phyloP scores from a whole-genome alignment of 2,113 vertebrate species.

The Mesitornis unicolor region DNA sequence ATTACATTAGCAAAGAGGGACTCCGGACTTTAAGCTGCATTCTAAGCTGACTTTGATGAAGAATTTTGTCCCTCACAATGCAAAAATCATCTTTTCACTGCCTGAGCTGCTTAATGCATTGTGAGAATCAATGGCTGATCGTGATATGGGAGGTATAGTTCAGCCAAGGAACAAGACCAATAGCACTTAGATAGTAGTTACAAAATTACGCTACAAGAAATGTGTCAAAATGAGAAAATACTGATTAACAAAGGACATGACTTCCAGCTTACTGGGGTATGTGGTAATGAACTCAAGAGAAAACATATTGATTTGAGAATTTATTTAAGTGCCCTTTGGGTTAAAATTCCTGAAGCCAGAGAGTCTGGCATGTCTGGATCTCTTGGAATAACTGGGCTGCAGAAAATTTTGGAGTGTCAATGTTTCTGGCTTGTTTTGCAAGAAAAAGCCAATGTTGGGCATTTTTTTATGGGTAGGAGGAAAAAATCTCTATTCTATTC shows the following conservation, averaged over 20 bases:
- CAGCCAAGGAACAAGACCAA: not conserved
- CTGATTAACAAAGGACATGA: accelerated
- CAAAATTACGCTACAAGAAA: not conserved
- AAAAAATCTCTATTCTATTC: not conserved
- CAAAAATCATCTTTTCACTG: not conserved
- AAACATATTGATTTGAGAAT: not conserved
- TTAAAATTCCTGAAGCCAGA: not conserved
- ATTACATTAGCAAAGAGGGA: not conserved
- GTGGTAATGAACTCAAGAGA: not conserved
- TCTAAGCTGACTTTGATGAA: not conserved
- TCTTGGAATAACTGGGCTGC: not conserved
- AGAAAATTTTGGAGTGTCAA: not conserved
- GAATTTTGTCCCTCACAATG: not conserved
- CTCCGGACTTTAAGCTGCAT: not conserved
- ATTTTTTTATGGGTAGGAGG: not conserved
- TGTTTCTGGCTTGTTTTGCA: not conserved
- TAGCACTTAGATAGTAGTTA: not conserved
- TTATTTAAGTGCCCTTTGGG: not conserved
- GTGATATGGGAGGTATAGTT: not conserved
- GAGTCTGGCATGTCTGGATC: not conserved
- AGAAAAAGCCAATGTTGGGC: not conserved
- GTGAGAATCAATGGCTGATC: not conserved
- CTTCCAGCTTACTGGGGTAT: not conserved
- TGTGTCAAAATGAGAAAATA: not conserved
- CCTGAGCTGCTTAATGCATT: not conserved